phyloP scores from a whole-genome alignment of 2,113 vertebrate genomes.

The Zosterops lateralis region DNA sequence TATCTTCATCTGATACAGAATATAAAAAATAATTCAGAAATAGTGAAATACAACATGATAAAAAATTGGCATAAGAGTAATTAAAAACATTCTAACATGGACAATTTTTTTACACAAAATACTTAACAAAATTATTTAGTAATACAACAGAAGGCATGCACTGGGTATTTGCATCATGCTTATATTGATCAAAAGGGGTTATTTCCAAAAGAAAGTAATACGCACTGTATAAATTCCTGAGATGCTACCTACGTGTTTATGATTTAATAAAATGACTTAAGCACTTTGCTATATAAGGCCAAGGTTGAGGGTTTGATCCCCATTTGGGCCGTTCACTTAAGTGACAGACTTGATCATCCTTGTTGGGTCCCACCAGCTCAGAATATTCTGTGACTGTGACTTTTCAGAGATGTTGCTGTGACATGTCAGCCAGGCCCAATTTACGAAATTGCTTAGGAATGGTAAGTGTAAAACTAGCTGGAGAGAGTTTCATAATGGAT shows the following conservation, averaged over 20 bases:
- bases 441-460: background rate
- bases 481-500: background rate
- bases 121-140: background rate
- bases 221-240: background rate
- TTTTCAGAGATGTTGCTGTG: background rate
- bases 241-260: background rate
- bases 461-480: background rate
- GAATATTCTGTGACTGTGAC: background rate
- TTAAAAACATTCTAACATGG: background rate
- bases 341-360: background rate
- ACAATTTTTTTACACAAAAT: background rate
- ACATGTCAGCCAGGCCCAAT: background rate
- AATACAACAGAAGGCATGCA: background rate
- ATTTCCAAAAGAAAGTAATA: background rate
- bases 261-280: background rate
- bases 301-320: background rate
- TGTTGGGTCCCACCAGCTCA: background rate
- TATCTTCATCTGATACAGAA: background rate
- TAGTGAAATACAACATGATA: background rate
- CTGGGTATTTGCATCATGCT: background rate
- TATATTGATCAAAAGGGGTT: background rate
- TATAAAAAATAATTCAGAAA: background rate
- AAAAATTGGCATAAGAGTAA: background rate
- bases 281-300: background rate
- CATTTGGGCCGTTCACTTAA: too few species aligned